phyloP scores from a whole-genome alignment of 2,113 vertebrate species.

The Tragelaphus buxtoni region DNA sequence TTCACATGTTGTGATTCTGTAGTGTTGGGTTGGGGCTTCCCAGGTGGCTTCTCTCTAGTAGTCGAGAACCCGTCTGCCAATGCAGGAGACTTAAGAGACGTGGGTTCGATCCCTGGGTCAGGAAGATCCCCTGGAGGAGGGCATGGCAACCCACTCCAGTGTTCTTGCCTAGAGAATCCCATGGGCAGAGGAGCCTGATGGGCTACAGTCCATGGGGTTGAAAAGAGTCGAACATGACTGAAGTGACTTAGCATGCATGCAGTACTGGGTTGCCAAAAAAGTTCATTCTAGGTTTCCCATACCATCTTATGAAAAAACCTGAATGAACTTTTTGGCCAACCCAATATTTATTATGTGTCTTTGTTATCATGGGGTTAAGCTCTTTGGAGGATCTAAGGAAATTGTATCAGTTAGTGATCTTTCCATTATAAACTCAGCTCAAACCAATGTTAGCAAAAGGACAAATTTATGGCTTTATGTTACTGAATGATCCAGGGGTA shows the following conservation, averaged over 20 bases:
- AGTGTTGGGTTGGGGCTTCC: background rate
- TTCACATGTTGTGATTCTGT: background rate
- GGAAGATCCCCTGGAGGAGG: background rate
- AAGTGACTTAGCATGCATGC: background rate
- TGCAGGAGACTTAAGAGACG: background rate
- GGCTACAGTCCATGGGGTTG: background rate
- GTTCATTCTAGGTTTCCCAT: background rate
- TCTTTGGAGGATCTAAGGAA: background rate
- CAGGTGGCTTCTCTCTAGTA: background rate
- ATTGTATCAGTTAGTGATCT: background rate
- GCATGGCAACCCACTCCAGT: background rate
- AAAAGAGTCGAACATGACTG: background rate
- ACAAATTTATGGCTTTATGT: background rate
- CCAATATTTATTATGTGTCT: background rate
- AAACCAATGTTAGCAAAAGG: background rate
- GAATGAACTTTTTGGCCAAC: background rate
- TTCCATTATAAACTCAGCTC: background rate
- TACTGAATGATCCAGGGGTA: background rate
- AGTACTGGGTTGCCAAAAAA: background rate
- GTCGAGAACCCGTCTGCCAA: background rate
- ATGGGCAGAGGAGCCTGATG: background rate
- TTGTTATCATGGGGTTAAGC: background rate
- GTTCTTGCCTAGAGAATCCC: background rate
- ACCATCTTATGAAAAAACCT: background rate
- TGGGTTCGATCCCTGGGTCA: background rate